Evolutionary conservation across 2,888 invertebrate genomes (phyloP), one percentile per base, ranked within the genome.

Genomic region (Nipponacmea schrenckii): DNA sequence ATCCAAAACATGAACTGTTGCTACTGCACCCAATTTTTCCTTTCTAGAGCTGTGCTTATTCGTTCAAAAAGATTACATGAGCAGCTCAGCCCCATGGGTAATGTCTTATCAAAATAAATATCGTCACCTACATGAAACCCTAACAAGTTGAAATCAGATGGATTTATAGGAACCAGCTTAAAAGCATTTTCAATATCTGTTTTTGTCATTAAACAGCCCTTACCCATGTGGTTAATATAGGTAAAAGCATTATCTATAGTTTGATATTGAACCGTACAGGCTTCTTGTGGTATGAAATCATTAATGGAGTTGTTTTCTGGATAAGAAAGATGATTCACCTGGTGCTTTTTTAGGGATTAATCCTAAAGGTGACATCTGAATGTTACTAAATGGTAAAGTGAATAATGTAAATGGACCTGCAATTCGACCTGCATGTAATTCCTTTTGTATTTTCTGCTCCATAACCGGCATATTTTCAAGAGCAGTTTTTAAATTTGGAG

Each of bases 251-350:
- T 31, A 31, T 31, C n/a, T n/a, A n/a, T n/a, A n/a, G n/a, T n/a
- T n/a, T n/a, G n/a, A n/a, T n/a, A n/a, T n/a, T n/a, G n/a, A n/a
- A n/a, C n/a, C n/a, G n/a, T n/a, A n/a, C n/a, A n/a, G n/a, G n/a
- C n/a, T n/a, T 64, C 45, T 48, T 69, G 20, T 3, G 69, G 63
- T 26, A 69, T 69, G 8, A 15, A 20, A 27, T 12, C 3, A 64
- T 69, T 69, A 1, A 69, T 64, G 15, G 46, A 64, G 39, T 44
- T 7, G 17, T 64, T 27, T 45, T 70, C 46, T 17, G 70, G 70
- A 56, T 45, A 70, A 3, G 70, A 70, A 15, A 70, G 26, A 45
- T 70, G 63, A 39, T 70, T 70, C 63, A 10, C 70, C 70, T 44
- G 65, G 46, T 26, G 46, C 46, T 24, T 48, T 64, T 44, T 71